Percentiles rank a stretch among this genome's conserved stretches.
These are phyloP conservation scores for Tachuris rubrigastra DNA, from an alignment of 2,113 vertebrate species.

Conservation along the genomic window DNA sequence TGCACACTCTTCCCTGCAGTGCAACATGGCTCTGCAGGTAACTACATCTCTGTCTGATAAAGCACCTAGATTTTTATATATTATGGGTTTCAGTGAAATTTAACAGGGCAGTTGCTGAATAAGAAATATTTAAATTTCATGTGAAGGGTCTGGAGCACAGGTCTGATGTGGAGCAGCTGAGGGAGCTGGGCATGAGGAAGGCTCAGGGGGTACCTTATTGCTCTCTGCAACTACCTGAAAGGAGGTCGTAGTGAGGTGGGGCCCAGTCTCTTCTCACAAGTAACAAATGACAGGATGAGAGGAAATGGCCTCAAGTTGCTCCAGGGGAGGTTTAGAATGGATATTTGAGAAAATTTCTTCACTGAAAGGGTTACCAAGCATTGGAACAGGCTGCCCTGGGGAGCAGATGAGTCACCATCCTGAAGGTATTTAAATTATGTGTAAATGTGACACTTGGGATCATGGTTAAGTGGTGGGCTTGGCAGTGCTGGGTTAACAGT, in stretches of 20 bases:
- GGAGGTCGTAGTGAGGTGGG: background rate
- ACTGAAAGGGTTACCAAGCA: background rate
- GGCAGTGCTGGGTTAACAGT: background rate
- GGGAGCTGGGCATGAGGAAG: background rate
- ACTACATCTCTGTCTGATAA: background rate
- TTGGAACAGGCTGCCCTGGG: background rate
- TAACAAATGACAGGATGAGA: background rate
- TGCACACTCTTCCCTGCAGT: background rate
- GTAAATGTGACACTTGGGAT: background rate
- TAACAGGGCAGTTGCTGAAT: background rate
- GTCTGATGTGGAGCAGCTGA: background rate
- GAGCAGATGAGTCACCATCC: background rate
- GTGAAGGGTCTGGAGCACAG: background rate
- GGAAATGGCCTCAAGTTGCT: background rate
- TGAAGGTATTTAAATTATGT: background rate
- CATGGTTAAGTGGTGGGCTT: background rate
- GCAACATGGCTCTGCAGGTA: background rate
- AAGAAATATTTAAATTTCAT: background rate
- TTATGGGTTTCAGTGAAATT: background rate
- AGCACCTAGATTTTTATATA: background rate
- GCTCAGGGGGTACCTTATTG: background rate
- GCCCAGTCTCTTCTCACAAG: background rate
- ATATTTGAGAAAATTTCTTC: background rate
- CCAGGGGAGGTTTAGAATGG: background rate
- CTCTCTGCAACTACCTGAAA: background rate